A percentile compares a stretch with the other conserved stretches of the same genome.
Evolutionary conservation across 2,888 invertebrate species (phyloP).

Genomic region (Cephus pulcher): DNA sequence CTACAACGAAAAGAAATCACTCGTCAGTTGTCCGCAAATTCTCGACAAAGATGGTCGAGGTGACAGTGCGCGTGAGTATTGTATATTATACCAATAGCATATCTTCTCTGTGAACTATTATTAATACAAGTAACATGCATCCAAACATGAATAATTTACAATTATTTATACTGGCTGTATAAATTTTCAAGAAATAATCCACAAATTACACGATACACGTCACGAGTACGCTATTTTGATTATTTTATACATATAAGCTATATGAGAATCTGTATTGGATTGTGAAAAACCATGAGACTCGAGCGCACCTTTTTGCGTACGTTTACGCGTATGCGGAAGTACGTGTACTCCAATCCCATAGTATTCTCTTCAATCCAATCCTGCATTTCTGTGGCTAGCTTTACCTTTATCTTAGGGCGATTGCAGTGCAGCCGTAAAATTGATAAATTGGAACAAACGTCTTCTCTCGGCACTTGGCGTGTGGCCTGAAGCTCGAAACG

Average conservation of each 20-base stretch:
- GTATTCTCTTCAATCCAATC: background rate
- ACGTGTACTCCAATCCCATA: too few species aligned
- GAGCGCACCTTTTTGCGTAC: too few species aligned
- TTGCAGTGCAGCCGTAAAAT: background rate
- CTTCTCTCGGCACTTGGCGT: background rate
- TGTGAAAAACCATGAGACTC: too few species aligned
- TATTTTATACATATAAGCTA: background rate
- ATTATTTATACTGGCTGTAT: background rate
- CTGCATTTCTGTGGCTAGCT: background rate
- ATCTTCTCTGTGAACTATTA: background rate
- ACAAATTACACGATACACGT: background rate
- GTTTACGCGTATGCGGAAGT: background rate
- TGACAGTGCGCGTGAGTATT: background rate
- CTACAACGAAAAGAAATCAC: background rate
- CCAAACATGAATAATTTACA: background rate
- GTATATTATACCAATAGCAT: background rate
- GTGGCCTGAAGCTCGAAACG: background rate
- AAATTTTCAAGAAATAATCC: background rate
- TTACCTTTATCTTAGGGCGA: background rate
- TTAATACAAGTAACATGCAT: background rate
- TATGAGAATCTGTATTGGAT: background rate
- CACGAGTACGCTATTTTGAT: background rate
- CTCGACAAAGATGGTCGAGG: background rate
- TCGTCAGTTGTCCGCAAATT: background rate
- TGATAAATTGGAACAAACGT: background rate